Base-by-base conservation (phyloP, 2,888 invertebrate species). In the Arge pagana region DNA sequence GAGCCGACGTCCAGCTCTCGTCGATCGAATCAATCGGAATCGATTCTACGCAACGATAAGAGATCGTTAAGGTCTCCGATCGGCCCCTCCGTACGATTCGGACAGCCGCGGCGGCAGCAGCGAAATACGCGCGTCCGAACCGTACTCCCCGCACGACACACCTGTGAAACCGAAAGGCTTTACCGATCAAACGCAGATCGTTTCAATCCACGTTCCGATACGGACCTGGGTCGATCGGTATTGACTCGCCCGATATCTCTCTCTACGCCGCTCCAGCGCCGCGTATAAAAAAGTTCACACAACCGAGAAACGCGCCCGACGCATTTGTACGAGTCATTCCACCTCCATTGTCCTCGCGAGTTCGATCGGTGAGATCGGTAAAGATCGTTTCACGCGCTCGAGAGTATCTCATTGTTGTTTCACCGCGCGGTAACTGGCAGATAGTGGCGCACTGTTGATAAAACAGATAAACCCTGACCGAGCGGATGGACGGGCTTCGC, bases 41-140 rank as follows among this genome's bases (percentile, higher is more conserved):
- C 45, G 45, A 45, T 45, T 45, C 45, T 24, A 7, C 15, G 45
- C 35, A 45, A 31, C 45, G 45, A 45, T 45, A 15, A n/a, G n/a
- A n/a, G 33, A 45, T 23, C 21, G 19, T 13, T 43, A 15, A 33
- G 21, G 35, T n/a, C 33, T 11, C 10, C 11, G 30, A n/a, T n/a
- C n/a, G n/a, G n/a, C n/a, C 70, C 68, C 65, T 68, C 68, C 65
- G 69, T 66, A 66, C 65, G 61, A 56, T 61, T 64, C 61, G 61
- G 61, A 66, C 68, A 58, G 41, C 65, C 64, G 59, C 64, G 67
- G 64, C 68, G 68, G 63, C 19, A 7, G 13, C n/a, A 39, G 13
- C n/a, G 4, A 11, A 3, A 15, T 19, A 13, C 13, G 23, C 19
- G 19, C 8, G 10, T 24, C 23, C 15, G 39, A 13, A 21, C 11